Evolutionary conservation across 2,888 invertebrate species (phyloP).

Genomic region (Drosophila mercatorum): DNA sequence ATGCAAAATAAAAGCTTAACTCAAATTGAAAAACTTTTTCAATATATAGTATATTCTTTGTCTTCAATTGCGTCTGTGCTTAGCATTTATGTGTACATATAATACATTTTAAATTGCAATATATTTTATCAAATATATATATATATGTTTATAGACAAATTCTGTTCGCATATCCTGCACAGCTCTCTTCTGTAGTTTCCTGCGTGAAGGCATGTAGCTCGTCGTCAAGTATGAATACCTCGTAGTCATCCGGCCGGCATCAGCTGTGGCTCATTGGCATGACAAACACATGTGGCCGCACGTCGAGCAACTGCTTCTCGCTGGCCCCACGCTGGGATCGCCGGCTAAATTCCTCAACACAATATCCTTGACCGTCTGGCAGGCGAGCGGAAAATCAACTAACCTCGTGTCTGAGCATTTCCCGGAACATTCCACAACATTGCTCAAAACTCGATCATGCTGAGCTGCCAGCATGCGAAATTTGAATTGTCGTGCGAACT

Average conservation of each 20-base stretch:
- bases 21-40: constrained; percentile 78
- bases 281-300: constrained; percentile 87
- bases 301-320: constrained; percentile 88
- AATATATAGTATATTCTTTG: constrained; percentile 63
- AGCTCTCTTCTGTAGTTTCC: too few species aligned
- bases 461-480: constrained; percentile 89
- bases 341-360: constrained; percentile 91
- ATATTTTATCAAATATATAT: background rate
- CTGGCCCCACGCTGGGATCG: constrained; percentile 89
- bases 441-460: constrained; percentile 90
- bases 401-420: constrained; percentile 88
- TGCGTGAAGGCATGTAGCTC: constrained; percentile 85
- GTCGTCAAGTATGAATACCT: constrained; percentile 91
- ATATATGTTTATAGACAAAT: background rate
- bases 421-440: constrained; percentile 91
- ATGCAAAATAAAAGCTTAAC: constrained; percentile 76
- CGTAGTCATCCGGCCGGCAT: constrained; percentile 88
- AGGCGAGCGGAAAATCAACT: constrained; percentile 89
- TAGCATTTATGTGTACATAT: background rate
- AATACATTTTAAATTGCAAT: background rate
- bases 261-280: constrained; percentile 88
- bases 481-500: too few species aligned
- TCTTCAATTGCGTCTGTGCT: constrained; percentile 31
- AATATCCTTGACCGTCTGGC: constrained; percentile 89
- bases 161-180: too few species aligned